Base-by-base conservation (phyloP, 2,888 invertebrate genomes). In the Muschampia plurimacula region DNA sequence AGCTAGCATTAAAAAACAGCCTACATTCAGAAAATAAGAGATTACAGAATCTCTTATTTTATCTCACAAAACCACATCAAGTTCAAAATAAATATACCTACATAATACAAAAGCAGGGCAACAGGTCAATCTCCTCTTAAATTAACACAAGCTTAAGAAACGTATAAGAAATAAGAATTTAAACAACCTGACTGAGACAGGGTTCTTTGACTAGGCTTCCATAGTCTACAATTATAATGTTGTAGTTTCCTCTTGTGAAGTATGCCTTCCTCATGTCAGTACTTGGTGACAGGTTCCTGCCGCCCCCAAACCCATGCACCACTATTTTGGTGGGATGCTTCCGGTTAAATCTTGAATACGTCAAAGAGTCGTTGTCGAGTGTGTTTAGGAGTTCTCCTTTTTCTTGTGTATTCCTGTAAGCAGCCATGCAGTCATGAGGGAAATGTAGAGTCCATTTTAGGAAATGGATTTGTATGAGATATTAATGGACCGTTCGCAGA, bases 221-320 rank as follows among this genome's bases (percentile, higher is more conserved):
- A 86, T 98, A 98, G 90, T 98, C 97, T n/a, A 97, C 97, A 70
- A 98, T 97, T 80, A 98, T 96, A 71, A 98, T 96, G 83, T 98
- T 98, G 87, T 97, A 98, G 81, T 97, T 96, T 63, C 98, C 97
- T 74, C 95, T 95, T 52, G 95, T 93, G 86, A 98, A 98, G 87
- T 97, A 98, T 0, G 97, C 98, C 84, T 97, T 96, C 68, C 98
- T 95, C 92, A 98, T 95, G 84, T 98, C 97, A 0, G 98, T 97
- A 84, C 97, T 98, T 0, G 98, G 98, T 0, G 97, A 96, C 46
- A 97, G 93, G 84, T 97, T 96, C 75, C 97, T 92, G 0, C 98
- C 98, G 0, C 98, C 98, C 0, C 98, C 98, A 82, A 99, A 98
- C 7, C 98, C 98, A 83, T 98, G 98, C 22, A 98, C 97, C 63